Conservation (phyloP, 2,888 invertebrate species). For the Eledona agricola region DNA sequence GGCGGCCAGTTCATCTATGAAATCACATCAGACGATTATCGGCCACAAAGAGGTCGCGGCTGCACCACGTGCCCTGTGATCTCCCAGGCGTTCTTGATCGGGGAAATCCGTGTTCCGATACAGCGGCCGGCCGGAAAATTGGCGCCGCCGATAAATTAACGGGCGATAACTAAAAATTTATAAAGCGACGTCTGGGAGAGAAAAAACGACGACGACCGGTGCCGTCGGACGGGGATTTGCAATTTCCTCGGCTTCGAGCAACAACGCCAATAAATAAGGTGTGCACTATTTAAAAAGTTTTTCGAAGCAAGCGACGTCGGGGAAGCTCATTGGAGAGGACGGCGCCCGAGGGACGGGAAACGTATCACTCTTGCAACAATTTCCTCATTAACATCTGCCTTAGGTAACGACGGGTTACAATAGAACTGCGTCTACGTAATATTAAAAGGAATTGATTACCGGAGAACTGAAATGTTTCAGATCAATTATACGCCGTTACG, state of each 20-base stretch:
- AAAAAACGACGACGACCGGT: background rate
- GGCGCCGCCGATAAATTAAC: too few species aligned
- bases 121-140: conserved; percentile 58
- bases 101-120: conserved; percentile 51
- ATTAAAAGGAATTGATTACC: conserved; percentile 19
- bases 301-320: background rate
- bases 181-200: conserved; percentile 16
- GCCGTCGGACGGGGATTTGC: conserved; percentile 2
- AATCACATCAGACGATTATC: conserved; percentile 61
- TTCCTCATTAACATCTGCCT: conserved; percentile 31
- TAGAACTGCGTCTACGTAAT: conserved; percentile 13
- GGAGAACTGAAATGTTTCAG: conserved; percentile 4
- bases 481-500: too few species aligned
- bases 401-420: conserved; percentile 25
- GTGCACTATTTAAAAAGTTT: conserved; percentile 22
- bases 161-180: too few species aligned
- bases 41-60: conserved; percentile 48
- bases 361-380: conserved; percentile 31
- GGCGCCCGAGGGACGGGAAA: conserved; percentile 25
- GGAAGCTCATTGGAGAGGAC: conserved; percentile 20
- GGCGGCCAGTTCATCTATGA: conserved; percentile 59
- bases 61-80: conserved; percentile 55
- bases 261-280: conserved; percentile 18
- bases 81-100: conserved; percentile 57
- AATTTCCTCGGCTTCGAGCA: conserved; percentile 16